Evolutionary conservation across 2,888 invertebrate genomes (phyloP).

Genomic region (Drosophila limbata): DNA sequence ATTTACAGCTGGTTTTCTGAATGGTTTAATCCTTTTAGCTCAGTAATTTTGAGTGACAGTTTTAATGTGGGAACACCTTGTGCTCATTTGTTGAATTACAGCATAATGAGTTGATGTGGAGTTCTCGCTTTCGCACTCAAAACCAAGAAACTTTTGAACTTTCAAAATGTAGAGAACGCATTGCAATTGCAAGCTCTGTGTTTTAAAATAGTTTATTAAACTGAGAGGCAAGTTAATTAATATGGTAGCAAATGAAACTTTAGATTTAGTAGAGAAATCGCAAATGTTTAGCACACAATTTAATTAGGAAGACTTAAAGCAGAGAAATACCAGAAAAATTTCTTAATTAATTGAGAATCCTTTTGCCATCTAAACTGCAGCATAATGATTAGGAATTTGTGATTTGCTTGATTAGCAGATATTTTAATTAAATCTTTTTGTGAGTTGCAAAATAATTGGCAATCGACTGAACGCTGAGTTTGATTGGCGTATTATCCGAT

Average conservation of each 20-base stretch:
- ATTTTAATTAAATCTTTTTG: slow-evolving; percentile 62
- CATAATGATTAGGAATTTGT: neutral
- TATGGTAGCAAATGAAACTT: neutral
- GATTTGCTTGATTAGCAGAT: slow-evolving; percentile 57
- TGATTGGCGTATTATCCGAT: slow-evolving; percentile 51
- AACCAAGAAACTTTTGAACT: neutral
- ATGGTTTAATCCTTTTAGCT: slow-evolving; percentile 73
- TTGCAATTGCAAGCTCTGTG: slow-evolving; percentile 3
- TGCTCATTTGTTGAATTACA: slow-evolving; percentile 58
- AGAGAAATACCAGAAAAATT: neutral
- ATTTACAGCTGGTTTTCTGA: slow-evolving; percentile 66
- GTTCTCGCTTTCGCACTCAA: slow-evolving; percentile 18
- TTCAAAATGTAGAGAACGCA: neutral
- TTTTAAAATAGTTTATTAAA: neutral
- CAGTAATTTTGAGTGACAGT: slow-evolving; percentile 61
- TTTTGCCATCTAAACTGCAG: neutral
- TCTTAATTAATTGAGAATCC: neutral
- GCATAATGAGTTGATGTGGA: slow-evolving; percentile 44
- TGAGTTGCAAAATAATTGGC: slow-evolving; percentile 21
- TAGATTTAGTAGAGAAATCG: neutral
- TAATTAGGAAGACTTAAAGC: neutral
- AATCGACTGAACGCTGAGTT: slow-evolving; percentile 29
- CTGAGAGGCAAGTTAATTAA: neutral
- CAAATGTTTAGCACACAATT: neutral
- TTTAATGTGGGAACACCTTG: slow-evolving; percentile 53